Evolutionary conservation across 30 jellyfish, hydroid and myxozoan species (phyloP).

Genomic region (Calvadosia cruxmelitensis): DNA sequence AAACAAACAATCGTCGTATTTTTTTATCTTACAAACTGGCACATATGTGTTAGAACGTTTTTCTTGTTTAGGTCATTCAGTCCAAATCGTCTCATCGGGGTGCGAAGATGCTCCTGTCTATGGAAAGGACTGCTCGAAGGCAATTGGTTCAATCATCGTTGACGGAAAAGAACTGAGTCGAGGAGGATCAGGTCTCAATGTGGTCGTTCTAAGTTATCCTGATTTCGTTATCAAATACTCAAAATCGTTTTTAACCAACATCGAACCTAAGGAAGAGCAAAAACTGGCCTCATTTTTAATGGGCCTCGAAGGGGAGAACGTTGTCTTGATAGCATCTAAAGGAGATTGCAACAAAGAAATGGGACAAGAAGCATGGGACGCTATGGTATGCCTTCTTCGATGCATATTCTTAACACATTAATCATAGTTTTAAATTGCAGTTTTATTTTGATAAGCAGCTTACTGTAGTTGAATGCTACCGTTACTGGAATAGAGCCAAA

Average conservation of each 20-base stretch:
- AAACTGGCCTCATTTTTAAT: constrained; percentile 56
- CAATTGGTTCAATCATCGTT: constrained; percentile 58
- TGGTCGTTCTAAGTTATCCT: constrained; percentile 79
- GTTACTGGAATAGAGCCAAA: too few species aligned
- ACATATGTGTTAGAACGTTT: too few species aligned
- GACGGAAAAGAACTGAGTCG: constrained; percentile 83
- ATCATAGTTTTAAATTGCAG: too few species aligned
- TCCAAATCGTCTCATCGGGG: constrained; percentile 53
- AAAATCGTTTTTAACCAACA: constrained; percentile 51
- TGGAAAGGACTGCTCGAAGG: constrained; percentile 53
- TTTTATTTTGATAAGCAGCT: not conserved
- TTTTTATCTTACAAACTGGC: too few species aligned
- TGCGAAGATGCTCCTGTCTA: constrained; percentile 68
- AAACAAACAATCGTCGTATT: too few species aligned
- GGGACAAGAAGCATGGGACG: constrained; percentile 76
- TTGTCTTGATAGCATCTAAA: constrained; percentile 50
- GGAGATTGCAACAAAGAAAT: constrained; percentile 73
- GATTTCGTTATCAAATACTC: constrained; percentile 36
- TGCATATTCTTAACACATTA: too few species aligned
- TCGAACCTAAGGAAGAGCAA: constrained; percentile 35
- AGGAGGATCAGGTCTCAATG: constrained; percentile 63
- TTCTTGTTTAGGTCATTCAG: constrained; percentile 29
- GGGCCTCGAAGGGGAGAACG: constrained; percentile 42
- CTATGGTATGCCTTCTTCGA: constrained; percentile 53
- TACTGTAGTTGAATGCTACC: not conserved